Percentiles rank a stretch among this genome's conserved stretches.
These are phyloP conservation scores for Priapulus caudatus DNA, from an alignment of 2,888 invertebrate genomes.

Conservation along the genomic window DNA sequence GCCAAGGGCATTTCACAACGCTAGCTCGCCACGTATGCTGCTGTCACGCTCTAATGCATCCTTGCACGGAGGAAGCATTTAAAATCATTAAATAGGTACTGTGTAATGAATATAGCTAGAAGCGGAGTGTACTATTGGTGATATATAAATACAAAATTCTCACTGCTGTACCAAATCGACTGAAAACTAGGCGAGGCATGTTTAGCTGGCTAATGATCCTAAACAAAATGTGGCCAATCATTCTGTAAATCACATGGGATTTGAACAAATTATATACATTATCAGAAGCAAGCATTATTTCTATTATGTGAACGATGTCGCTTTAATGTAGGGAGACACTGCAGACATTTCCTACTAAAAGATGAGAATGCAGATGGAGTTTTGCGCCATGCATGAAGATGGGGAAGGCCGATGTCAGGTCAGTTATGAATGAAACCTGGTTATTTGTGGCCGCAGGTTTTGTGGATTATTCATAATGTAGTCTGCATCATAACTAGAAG, in stretches of 20 bases:
- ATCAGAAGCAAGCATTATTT: no score
- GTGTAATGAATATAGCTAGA: no score
- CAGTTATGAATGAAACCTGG: slow-evolving; percentile 6
- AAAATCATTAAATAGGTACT: slow-evolving; percentile 69
- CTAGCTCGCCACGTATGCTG: slow-evolving; percentile 95
- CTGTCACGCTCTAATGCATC: slow-evolving; percentile 79
- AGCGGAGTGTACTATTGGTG: no score
- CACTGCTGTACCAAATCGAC: no score
- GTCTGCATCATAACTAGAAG: no score
- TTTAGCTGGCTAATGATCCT: no score
- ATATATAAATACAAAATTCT: no score
- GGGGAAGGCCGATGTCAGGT: slow-evolving; percentile 78
- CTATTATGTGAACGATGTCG: no score
- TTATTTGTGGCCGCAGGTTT: neutral
- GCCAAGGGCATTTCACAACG: slow-evolving; percentile 82
- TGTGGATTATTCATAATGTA: slow-evolving; percentile 2
- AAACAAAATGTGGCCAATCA: no score
- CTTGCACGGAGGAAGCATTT: slow-evolving; percentile 78
- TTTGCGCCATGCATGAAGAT: slow-evolving; percentile 75
- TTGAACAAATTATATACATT: neutral
- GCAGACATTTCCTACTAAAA: slow-evolving; percentile 62
- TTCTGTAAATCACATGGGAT: neutral
- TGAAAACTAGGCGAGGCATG: no score
- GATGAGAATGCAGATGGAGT: slow-evolving; percentile 69
- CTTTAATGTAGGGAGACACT: slow-evolving; percentile 48